Conservation (phyloP, 2,888 invertebrate species). For the Drosophila prostipennis region DNA sequence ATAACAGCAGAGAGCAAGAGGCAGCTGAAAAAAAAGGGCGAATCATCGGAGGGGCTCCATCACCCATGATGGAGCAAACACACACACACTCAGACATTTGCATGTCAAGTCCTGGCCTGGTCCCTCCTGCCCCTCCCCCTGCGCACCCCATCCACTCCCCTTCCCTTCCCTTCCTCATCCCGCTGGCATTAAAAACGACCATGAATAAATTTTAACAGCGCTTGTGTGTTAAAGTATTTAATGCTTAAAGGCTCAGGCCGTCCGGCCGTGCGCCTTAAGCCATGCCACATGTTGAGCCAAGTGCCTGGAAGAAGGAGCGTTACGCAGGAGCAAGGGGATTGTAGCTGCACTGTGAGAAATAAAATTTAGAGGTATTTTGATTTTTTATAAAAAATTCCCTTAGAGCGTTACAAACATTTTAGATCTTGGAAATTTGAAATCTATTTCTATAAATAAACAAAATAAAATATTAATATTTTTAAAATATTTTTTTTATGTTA, state of each 20-base stretch:
- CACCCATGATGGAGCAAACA: conserved; percentile 46
- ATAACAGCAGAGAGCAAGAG: conserved; percentile 40
- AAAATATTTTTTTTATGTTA: too few species aligned
- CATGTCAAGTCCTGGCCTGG: conserved; percentile 65
- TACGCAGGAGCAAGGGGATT: conserved; percentile 23
- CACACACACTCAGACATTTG: conserved; percentile 57
- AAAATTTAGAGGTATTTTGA: too few species aligned
- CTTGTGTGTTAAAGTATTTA: conserved; percentile 79
- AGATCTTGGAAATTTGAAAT: too few species aligned
- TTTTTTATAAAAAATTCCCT: too few species aligned
- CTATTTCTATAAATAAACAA: too few species aligned
- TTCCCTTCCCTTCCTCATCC: conserved; percentile 24
- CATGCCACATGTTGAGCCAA: conserved; percentile 66
- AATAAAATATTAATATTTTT: too few species aligned
- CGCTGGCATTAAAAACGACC: conserved; percentile 72
- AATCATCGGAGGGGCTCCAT: conserved; percentile 53
- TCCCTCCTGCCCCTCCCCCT: conserved; percentile 12
- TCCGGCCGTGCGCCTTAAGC: conserved; percentile 75
- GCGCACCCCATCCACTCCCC: background rate
- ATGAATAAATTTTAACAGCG: conserved; percentile 76
- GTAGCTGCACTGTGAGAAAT: conserved; percentile 3
- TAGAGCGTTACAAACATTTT: too few species aligned
- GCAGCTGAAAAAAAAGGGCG: conserved; percentile 35
- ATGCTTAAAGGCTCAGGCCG: conserved; percentile 76
- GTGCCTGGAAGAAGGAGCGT: conserved; percentile 39